Percentiles rank a stretch among this genome's conserved stretches.
phyloP scores from a whole-genome alignment of 2,113 vertebrate species.

The Galbula dea region DNA sequence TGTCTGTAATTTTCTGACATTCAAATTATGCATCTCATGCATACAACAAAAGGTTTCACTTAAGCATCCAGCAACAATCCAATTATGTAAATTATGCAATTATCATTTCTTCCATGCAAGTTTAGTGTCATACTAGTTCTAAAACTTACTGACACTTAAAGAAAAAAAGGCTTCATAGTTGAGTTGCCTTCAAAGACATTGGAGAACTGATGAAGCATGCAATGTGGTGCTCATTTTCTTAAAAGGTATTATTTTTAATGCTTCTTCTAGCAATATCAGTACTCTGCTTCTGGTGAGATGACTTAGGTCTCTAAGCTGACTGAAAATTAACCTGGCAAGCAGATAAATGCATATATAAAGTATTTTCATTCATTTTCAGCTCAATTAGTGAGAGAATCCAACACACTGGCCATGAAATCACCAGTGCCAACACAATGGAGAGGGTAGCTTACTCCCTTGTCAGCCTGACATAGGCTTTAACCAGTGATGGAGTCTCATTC shows the following conservation, averaged over 20 bases:
- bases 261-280: not conserved
- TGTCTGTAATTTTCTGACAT: not conserved
- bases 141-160: not conserved
- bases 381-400: not conserved
- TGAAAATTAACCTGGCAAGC: not conserved
- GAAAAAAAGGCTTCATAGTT: not conserved
- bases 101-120: not conserved
- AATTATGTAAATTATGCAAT: conserved; percentile 5
- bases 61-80: not conserved
- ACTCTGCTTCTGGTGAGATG: not conserved
- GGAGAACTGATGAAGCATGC: not conserved
- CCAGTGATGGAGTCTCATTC: not conserved
- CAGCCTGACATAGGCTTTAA: not conserved
- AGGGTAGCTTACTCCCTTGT: not conserved
- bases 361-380: not conserved
- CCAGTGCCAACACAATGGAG: not conserved
- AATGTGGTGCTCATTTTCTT: not conserved
- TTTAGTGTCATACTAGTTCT: not conserved
- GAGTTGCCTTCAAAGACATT: not conserved
- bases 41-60: not conserved
- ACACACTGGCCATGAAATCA: not conserved
- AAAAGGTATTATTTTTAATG: not conserved
- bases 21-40: not conserved
- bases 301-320: not conserved
- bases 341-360: not conserved